phyloP scores from a whole-genome alignment of 2,888 invertebrate species.

The Chrysina gloriosa region DNA sequence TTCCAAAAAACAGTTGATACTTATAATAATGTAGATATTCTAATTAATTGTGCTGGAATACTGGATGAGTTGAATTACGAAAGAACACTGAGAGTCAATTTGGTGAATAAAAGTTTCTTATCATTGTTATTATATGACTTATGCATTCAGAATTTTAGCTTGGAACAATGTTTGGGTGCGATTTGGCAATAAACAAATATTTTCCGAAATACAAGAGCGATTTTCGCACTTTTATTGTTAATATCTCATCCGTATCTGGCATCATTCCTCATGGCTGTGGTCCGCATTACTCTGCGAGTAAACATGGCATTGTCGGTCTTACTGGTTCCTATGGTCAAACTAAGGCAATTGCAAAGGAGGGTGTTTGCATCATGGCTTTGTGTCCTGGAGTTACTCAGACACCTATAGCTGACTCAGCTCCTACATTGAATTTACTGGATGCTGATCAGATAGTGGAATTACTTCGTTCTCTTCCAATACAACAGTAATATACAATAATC shows the following conservation, averaged over 20 bases:
- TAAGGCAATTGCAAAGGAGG: background rate
- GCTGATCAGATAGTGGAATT: too few species aligned
- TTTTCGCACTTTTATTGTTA: background rate
- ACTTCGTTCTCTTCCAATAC: too few species aligned
- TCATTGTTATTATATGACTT: background rate
- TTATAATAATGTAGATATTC: conserved; percentile 6
- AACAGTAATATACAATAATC: too few species aligned
- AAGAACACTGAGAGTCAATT: background rate
- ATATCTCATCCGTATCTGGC: conserved; percentile 7
- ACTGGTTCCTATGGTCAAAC: background rate
- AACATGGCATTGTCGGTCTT: conserved; percentile 17
- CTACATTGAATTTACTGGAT: too few species aligned
- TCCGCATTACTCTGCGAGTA: conserved; percentile 17
- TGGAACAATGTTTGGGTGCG: background rate
- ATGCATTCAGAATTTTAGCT: background rate
- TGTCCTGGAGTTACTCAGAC: conserved; percentile 19
- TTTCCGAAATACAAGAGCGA: conserved; percentile 21
- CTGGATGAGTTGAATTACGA: background rate
- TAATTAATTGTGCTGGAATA: background rate
- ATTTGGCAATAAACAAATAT: conserved; percentile 12
- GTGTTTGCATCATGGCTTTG: conserved; percentile 1
- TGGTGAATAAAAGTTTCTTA: background rate
- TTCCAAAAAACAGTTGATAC: background rate
- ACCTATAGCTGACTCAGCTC: too few species aligned
- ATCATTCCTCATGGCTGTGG: background rate